These are phyloP conservation scores for Eidolon helvum DNA, from an alignment of 2,113 vertebrate species.

Conservation along the genomic window DNA sequence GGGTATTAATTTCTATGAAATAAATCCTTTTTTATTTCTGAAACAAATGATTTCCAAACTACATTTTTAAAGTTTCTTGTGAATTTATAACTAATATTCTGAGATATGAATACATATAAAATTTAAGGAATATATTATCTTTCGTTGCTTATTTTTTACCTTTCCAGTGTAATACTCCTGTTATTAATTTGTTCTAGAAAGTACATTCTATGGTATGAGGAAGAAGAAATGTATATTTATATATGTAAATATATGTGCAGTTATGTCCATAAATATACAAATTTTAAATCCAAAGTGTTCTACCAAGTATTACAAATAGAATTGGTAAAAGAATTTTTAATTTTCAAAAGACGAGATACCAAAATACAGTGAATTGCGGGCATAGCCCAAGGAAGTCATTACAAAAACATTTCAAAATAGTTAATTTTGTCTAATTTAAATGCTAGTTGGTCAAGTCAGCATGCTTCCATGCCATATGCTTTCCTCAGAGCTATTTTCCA, in stretches of 20 bases:
- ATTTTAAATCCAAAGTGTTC: neutral
- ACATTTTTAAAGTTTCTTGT: neutral
- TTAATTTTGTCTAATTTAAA: constrained; percentile 43
- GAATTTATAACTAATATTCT: constrained; percentile 28
- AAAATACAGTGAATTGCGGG: constrained; percentile 24
- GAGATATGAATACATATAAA: neutral
- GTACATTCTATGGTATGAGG: neutral
- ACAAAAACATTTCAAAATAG: constrained; percentile 6
- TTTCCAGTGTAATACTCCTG: neutral
- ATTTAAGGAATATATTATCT: neutral
- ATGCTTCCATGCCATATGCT: constrained; percentile 34
- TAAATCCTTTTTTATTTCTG: neutral
- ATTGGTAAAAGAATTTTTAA: neutral
- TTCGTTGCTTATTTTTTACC: neutral
- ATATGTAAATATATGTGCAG: neutral
- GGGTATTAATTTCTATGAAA: constrained; percentile 17
- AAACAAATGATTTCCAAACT: neutral
- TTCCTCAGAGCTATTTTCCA: constrained; percentile 58
- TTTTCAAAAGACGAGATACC: constrained; percentile 7
- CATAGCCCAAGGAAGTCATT: neutral
- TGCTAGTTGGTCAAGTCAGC: constrained; percentile 34
- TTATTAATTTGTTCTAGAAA: constrained; percentile 6
- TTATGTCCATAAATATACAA: neutral
- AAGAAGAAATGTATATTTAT: neutral
- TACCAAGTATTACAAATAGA: constrained; percentile 2